phyloP scores from a whole-genome alignment of 2,797 vertebrate genomes.

The Myotis daubentonii region DNA sequence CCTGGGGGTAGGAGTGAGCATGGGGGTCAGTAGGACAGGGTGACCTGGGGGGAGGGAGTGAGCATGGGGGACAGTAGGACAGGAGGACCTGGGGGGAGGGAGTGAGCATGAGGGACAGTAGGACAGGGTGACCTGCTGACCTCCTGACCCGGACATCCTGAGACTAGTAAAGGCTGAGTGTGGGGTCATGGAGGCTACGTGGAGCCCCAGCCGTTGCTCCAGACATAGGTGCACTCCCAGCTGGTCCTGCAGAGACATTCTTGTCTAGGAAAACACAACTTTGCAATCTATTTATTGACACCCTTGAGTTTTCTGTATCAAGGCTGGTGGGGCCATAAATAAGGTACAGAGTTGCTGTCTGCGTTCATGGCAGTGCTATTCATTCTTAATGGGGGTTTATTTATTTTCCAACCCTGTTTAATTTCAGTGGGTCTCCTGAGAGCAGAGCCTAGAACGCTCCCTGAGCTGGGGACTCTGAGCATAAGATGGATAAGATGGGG shows the following conservation, averaged over 20 bases:
- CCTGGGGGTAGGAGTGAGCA: too few species aligned
- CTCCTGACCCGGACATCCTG: background rate
- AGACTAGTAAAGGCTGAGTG: background rate
- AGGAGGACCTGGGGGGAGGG: background rate
- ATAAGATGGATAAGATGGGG: background rate
- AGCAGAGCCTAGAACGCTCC: background rate
- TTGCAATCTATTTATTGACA: constrained; percentile 18
- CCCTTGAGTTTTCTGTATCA: constrained; percentile 38
- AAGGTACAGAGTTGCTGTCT: constrained; percentile 24
- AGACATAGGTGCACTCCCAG: background rate
- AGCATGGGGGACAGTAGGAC: background rate
- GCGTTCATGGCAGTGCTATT: background rate
- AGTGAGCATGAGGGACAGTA: fast-evolving
- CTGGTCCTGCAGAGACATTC: background rate
- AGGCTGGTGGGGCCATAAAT: constrained; percentile 49
- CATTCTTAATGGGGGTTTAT: background rate
- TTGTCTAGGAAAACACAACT: background rate
- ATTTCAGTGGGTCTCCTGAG: background rate
- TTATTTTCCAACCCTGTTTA: constrained; percentile 50
- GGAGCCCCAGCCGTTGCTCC: fast-evolving
- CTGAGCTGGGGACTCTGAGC: background rate
- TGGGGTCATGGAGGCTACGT: background rate
- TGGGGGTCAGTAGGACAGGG: too few species aligned
- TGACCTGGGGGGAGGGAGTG: background rate
- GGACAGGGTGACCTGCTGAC: background rate